Percentiles rank a stretch among this genome's conserved stretches.
These are phyloP conservation scores for Cranoglanis bouderius DNA, from an alignment of 2,113 vertebrate genomes.

Conservation along the genomic window DNA sequence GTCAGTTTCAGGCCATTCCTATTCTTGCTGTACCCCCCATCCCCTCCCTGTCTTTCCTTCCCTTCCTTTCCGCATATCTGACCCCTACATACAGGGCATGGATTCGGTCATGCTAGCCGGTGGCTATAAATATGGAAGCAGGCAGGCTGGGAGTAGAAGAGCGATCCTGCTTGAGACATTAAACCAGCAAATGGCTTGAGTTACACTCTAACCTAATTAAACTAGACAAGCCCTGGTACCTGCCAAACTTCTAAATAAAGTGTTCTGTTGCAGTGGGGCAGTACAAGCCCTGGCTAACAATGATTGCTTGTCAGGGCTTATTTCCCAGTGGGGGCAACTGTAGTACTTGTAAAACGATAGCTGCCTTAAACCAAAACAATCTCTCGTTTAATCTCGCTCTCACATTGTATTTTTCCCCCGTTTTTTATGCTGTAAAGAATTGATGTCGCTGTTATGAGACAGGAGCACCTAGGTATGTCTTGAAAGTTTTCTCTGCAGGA, in stretches of 20 bases:
- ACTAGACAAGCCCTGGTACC: slow-evolving; percentile 66
- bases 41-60: slow-evolving; percentile 63
- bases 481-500: slow-evolving; percentile 34
- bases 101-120: slow-evolving; percentile 69
- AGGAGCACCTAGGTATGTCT: not conserved
- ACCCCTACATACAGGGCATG: slow-evolving; percentile 65
- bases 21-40: slow-evolving; percentile 60
- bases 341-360: slow-evolving; percentile 60
- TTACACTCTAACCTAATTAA: slow-evolving; percentile 74
- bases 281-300: slow-evolving; percentile 52
- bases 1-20: slow-evolving; percentile 62
- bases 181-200: slow-evolving; percentile 65
- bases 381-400: slow-evolving; percentile 47
- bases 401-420: not conserved
- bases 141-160: slow-evolving; percentile 65
- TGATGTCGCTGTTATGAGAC: slow-evolving; percentile 12
- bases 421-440: slow-evolving; percentile 28
- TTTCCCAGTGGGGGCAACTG: slow-evolving; percentile 60
- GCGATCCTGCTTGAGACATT: slow-evolving; percentile 66
- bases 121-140: slow-evolving; percentile 73
- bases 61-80: slow-evolving; percentile 23
- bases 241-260: slow-evolving; percentile 70
- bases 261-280: slow-evolving; percentile 61
- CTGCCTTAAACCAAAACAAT: slow-evolving; percentile 64
- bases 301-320: slow-evolving; percentile 63